Evolutionary conservation across 2,797 vertebrate species (phyloP).

Genomic region (Propithecus perrieri): DNA sequence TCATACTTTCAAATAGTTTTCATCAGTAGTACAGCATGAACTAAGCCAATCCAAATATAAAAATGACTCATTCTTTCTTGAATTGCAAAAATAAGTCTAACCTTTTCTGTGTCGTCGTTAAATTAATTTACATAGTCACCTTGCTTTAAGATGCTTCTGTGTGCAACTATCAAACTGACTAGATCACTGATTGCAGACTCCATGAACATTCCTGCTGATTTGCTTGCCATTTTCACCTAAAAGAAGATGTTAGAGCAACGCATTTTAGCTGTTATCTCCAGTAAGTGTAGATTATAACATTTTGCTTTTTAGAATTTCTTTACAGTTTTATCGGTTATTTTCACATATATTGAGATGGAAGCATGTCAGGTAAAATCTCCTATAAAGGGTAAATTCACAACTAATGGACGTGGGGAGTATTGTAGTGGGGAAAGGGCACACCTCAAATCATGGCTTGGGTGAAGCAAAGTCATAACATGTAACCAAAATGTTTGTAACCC

Average conservation of each 20-base stretch:
- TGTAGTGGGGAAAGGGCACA: too few species aligned
- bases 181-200: slow-evolving; percentile 1
- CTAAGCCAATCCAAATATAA: background rate
- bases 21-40: background rate
- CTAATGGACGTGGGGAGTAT: too few species aligned
- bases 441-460: too few species aligned
- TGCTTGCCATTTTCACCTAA: slow-evolving; percentile 17
- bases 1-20: slow-evolving; percentile 31
- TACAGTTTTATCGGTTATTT: background rate
- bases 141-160: slow-evolving; percentile 21
- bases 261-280: background rate
- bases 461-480: too few species aligned
- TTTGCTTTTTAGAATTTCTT: background rate
- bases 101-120: background rate
- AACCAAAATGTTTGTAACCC: too few species aligned
- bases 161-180: background rate
- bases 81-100: background rate
- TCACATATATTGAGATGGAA: background rate
- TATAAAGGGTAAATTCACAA: background rate
- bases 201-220: background rate
- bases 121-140: background rate
- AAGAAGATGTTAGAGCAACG: background rate
- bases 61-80: background rate
- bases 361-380: background rate
- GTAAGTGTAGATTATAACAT: background rate